A percentile compares a stretch with the other conserved stretches of the same genome.
Conservation (phyloP, 2,888 invertebrate genomes). For the Hyles lineata region DNA sequence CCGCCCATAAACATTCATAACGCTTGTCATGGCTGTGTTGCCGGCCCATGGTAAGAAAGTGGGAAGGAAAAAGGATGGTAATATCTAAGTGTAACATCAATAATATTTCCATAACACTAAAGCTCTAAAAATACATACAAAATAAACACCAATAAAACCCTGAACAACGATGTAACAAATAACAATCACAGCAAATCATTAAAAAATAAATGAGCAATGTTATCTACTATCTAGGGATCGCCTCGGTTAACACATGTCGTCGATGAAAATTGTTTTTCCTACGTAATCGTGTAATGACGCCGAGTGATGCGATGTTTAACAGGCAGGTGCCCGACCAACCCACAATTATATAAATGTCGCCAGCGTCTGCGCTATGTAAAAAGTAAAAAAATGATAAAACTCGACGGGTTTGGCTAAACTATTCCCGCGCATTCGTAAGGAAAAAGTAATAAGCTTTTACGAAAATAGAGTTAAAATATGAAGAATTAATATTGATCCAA, state of each 20-base stretch:
- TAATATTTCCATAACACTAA: too few relatives aligned
- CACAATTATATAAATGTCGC: constrained; percentile 72
- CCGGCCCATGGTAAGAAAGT: too few relatives aligned
- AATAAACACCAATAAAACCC: not conserved
- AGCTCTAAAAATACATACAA: not conserved
- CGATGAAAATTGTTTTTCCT: constrained; percentile 37
- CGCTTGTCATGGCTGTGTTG: too few relatives aligned
- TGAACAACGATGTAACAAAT: not conserved
- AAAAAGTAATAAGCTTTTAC: too few relatives aligned
- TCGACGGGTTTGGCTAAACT: constrained; percentile 17
- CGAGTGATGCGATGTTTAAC: constrained; percentile 39
- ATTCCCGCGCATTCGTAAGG: not conserved
- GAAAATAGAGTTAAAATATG: too few relatives aligned
- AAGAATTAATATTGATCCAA: too few relatives aligned
- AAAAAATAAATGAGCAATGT: not conserved
- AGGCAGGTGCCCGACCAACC: constrained; percentile 57
- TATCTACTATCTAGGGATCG: not conserved
- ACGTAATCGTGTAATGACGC: constrained; percentile 31
- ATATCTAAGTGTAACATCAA: too few relatives aligned
- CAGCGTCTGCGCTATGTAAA: constrained; percentile 57
- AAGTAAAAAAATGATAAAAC: constrained; percentile 41
- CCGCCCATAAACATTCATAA: too few relatives aligned
- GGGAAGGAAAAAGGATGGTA: too few relatives aligned
- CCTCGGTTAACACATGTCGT: not conserved
- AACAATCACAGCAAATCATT: not conserved